Evolutionary conservation across 2,113 vertebrate species (phyloP).

Genomic region (Redunca redunca): DNA sequence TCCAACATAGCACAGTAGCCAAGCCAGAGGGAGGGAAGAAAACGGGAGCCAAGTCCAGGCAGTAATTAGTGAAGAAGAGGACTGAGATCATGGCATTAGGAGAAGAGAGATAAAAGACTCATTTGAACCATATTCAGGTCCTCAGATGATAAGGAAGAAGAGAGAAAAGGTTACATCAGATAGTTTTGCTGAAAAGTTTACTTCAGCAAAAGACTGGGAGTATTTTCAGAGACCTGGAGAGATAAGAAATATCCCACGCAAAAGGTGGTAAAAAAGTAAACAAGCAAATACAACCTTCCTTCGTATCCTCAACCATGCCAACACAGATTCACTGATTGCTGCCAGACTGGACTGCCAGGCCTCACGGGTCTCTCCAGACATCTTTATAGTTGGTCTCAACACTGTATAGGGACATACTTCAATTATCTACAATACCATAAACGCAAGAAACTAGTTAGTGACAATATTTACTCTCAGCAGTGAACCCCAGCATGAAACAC

Average conservation of each 20-base stretch:
- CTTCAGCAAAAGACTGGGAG: neutral
- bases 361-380: neutral
- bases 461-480: neutral
- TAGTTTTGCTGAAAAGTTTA: slow-evolving; percentile 13
- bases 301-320: neutral
- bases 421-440: neutral
- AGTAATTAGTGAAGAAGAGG: neutral
- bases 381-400: neutral
- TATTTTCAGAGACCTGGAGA: neutral
- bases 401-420: neutral
- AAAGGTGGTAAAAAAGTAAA: neutral
- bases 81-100: neutral
- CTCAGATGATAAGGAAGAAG: slow-evolving; percentile 28
- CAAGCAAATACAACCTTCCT: neutral
- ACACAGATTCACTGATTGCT: neutral
- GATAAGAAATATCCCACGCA: neutral
- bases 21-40: neutral
- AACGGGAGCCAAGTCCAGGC: neutral
- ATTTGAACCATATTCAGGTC: slow-evolving; percentile 10
- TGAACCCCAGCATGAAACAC: neutral
- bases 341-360: neutral
- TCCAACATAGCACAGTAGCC: neutral
- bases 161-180: neutral
- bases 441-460: neutral
- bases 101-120: slow-evolving; percentile 41